Base-by-base conservation (phyloP, 2,888 invertebrate species). In the Serrognathus titanus region DNA sequence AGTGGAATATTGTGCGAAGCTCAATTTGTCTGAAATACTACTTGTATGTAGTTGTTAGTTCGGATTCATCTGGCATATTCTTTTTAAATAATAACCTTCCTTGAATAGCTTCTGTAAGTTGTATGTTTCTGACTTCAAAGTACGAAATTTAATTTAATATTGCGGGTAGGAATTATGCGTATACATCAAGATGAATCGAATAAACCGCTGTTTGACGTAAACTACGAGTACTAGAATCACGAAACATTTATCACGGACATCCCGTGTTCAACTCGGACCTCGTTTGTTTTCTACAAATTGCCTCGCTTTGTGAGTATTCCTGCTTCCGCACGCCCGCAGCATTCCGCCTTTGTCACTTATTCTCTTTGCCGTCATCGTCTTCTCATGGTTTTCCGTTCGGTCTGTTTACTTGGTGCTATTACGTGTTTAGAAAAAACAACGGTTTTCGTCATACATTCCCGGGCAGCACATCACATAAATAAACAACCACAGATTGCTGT, bases 251-350 rank as follows among this genome's bases (percentile, higher is more conserved):
- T 56, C 56, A 56, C 56, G 36, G 48, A 48, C 48, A 37, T 48
- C 48, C 48, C 37, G 37, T 48, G 51, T 51, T 51, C 51, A 38
- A 41, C 38, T 40, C 53, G 57, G 53, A 53, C 52, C 58, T 61
- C 60, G 49, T 60, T 57, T 59, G 55, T 57, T 61, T 61, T 55
- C 54, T 57, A 35, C 56, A 57, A 61, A 61, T 61, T 59, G 58
- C 61, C 53, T 55, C 53, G 59, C 61, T 61, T 61, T 61, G 61
- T 61, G 57, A 45, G 43, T 56, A 35, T 52, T 45, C 35, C 53
- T 43, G 11, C 52, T 20, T 36, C 51, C 38, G 46, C 43, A 35
- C 20, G 59, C 61, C 57, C 35, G 53, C 52, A 57, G 61, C 61
- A 53, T 53, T 59, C 45, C 54, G 49, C 50, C 43, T 50, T 55